Conservation (phyloP, 2,888 invertebrate species). For the Eristalis pertinax region DNA sequence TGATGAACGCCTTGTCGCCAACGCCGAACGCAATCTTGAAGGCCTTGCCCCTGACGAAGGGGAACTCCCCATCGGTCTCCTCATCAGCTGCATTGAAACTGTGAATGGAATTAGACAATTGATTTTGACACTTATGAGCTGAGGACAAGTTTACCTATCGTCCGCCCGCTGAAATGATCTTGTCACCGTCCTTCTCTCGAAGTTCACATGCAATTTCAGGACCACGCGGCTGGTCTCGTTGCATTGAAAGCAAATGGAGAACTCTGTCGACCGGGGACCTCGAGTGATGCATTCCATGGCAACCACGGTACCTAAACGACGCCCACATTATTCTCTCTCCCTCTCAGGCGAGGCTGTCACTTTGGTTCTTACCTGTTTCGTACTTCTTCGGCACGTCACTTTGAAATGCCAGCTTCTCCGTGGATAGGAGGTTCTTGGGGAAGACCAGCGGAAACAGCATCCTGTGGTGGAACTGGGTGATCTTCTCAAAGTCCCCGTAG, state of each 20-base stretch:
- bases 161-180: conserved; percentile 79
- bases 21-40: conserved; percentile 81
- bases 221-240: conserved; percentile 79
- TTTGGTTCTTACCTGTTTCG: conserved; percentile 76
- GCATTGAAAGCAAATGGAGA: conserved; percentile 80
- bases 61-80: conserved; percentile 80
- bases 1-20: conserved; percentile 79
- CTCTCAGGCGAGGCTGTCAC: neutral
- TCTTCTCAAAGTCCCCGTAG: conserved; percentile 80
- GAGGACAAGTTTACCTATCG: conserved; percentile 75
- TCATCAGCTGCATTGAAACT: conserved; percentile 79
- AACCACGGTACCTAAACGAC: conserved; percentile 78
- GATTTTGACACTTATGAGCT: neutral
- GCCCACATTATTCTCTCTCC: neutral
- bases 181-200: conserved; percentile 78
- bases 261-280: conserved; percentile 79
- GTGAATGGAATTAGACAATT: neutral
- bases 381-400: conserved; percentile 80
- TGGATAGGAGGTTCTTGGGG: conserved; percentile 77
- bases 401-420: conserved; percentile 79
- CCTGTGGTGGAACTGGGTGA: conserved; percentile 80
- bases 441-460: conserved; percentile 80
- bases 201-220: conserved; percentile 79
- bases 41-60: conserved; percentile 79
- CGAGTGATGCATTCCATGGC: conserved; percentile 80